Evolutionary conservation across 2,113 vertebrate species (phyloP).

Genomic region (Empidonax traillii): DNA sequence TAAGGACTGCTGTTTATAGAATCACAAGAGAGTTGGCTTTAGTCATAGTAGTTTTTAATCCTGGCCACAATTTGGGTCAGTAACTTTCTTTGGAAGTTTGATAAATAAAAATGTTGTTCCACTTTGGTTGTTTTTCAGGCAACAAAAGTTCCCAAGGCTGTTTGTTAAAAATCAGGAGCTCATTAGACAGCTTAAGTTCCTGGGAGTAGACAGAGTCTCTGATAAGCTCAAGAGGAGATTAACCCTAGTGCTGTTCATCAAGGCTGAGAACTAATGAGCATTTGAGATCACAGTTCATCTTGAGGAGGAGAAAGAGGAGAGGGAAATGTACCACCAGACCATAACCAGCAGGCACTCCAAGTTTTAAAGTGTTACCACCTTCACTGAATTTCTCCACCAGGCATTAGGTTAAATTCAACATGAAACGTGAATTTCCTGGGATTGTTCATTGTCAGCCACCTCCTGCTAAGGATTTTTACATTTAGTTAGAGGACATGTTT

Average conservation of each 20-base stretch:
- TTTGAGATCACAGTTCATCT: neutral
- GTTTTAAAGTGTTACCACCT: neutral
- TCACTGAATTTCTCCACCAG: neutral
- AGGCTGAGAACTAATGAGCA: neutral
- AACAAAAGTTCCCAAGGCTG: neutral
- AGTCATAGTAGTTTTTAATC: neutral
- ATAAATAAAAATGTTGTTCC: neutral
- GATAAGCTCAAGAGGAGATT: neutral
- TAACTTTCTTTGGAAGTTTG: neutral
- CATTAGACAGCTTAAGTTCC: neutral
- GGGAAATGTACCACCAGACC: neutral
- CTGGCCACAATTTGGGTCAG: neutral
- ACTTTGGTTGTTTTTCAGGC: neutral
- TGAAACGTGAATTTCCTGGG: neutral
- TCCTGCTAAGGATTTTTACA: neutral
- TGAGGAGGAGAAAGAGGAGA: neutral
- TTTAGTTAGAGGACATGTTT: neutral
- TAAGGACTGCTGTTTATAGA: neutral
- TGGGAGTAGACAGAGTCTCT: neutral
- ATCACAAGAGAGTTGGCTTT: neutral
- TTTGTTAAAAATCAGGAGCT: neutral
- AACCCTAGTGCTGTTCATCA: neutral
- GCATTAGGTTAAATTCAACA: neutral
- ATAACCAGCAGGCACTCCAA: neutral
- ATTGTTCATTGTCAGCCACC: neutral